Conservation (phyloP, 2,888 invertebrate species). For the Oxycera nigricornis region DNA sequence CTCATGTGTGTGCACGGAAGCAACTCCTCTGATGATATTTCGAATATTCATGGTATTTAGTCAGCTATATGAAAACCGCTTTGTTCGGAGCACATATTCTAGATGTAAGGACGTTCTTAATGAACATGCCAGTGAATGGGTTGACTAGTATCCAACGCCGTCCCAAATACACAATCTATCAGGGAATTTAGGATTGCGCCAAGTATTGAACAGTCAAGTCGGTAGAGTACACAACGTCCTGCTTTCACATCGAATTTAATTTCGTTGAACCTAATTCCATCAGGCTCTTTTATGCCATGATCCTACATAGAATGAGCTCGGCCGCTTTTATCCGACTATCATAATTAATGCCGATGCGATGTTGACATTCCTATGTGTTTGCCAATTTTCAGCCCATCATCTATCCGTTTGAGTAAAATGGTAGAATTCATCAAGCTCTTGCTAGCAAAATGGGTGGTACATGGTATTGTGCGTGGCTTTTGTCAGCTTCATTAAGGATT, state of each 20-base stretch:
- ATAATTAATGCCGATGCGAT: slow-evolving; percentile 36
- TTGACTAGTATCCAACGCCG: slow-evolving; percentile 2
- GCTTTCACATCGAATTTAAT: slow-evolving; percentile 37
- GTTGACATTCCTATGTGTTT: slow-evolving; percentile 37
- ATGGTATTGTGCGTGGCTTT: background rate
- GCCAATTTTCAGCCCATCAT: slow-evolving; percentile 5
- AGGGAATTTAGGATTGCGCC: slow-evolving; percentile 27
- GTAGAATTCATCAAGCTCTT: slow-evolving; percentile 17
- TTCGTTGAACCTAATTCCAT: slow-evolving; percentile 39
- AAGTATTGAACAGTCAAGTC: background rate
- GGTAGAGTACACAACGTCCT: background rate
- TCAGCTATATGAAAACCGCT: slow-evolving; percentile 27
- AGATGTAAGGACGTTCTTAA: slow-evolving; percentile 8
- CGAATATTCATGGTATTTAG: slow-evolving; percentile 42
- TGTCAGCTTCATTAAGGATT: slow-evolving; percentile 11
- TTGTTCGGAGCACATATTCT: background rate
- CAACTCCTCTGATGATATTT: slow-evolving; percentile 31
- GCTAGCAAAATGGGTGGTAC: background rate
- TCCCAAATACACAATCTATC: background rate
- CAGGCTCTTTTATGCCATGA: slow-evolving; percentile 37
- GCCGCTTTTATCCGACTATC: slow-evolving; percentile 31
- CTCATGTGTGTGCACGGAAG: slow-evolving; percentile 4
- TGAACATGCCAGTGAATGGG: background rate
- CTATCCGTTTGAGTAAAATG: slow-evolving; percentile 23
- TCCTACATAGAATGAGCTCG: slow-evolving; percentile 23